A percentile compares a stretch with the other conserved stretches of the same genome.
Conservation (phyloP, 37 sponge, comb jelly and placozoan genomes). For the Bolinopsis microptera region DNA sequence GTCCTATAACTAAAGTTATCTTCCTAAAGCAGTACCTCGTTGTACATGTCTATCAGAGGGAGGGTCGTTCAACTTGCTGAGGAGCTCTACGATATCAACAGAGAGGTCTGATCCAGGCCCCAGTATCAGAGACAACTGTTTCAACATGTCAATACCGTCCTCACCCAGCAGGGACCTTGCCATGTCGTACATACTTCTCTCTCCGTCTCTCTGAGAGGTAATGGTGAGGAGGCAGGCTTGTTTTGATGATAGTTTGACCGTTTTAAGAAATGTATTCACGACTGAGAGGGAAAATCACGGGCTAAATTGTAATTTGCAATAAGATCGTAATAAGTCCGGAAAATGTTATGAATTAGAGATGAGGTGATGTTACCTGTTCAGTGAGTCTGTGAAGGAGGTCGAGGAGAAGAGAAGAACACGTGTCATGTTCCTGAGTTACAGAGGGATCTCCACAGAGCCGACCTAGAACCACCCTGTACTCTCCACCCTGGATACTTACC, state of each 20-base stretch:
- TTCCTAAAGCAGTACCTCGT: neutral
- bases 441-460: conserved; percentile 40
- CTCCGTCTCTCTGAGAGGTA: neutral
- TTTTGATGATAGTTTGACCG: no score
- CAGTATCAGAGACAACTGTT: neutral
- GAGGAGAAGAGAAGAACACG: conserved; percentile 48
- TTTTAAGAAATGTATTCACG: no score
- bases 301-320: no score
- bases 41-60: neutral
- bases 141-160: conserved; percentile 20
- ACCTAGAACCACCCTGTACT: conserved; percentile 43
- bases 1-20: no score
- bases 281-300: no score
- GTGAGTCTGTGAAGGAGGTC: conserved; percentile 52
- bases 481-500: conserved; percentile 58
- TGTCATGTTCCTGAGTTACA: conserved; percentile 62
- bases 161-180: neutral
- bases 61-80: neutral
- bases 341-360: no score
- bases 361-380: neutral
- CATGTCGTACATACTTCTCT: neutral
- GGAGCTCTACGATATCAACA: neutral
- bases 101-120: conserved; percentile 6
- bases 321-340: no score
- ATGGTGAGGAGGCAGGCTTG: no score